Evolutionary conservation across 2,113 vertebrate species (phyloP).

Genomic region (Siphamia tubifer): DNA sequence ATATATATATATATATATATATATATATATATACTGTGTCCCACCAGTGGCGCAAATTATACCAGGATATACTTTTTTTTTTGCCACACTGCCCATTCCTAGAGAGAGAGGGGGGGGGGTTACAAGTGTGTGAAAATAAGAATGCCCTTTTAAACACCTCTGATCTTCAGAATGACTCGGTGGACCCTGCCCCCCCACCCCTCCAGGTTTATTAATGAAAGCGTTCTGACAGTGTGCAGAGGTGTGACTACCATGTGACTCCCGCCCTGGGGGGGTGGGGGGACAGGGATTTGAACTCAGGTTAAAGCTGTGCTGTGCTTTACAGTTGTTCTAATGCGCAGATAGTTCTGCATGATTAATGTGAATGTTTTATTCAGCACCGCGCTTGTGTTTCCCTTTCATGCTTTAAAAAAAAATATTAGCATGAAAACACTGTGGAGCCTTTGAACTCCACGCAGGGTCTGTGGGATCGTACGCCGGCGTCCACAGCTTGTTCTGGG

Average conservation of each 20-base stretch:
- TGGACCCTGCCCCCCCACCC: background rate
- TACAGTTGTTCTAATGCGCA: slow-evolving; percentile 33
- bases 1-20: no score
- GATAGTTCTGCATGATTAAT: slow-evolving; percentile 58
- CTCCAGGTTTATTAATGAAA: slow-evolving; percentile 47
- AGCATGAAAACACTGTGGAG: slow-evolving; percentile 41
- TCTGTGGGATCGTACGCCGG: slow-evolving; percentile 6
- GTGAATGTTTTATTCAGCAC: slow-evolving; percentile 60
- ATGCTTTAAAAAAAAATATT: slow-evolving; percentile 60
- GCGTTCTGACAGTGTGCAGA: slow-evolving; percentile 25
- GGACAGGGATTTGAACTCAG: slow-evolving; percentile 46
- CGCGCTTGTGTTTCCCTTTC: slow-evolving; percentile 36
- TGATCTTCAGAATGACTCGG: slow-evolving; percentile 46
- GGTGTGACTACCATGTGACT: slow-evolving; percentile 62
- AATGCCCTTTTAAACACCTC: background rate
- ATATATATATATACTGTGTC: no score
- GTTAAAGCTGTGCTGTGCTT: slow-evolving; percentile 20
- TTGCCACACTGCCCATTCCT: no score
- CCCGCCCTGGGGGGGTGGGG: background rate
- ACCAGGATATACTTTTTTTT: no score
- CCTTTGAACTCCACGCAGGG: slow-evolving; percentile 50
- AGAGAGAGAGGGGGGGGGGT: no score
- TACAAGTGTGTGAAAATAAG: no score
- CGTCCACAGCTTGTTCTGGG: background rate
- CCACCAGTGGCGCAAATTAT: no score